Base-by-base conservation (phyloP, 2,888 invertebrate genomes). In the Drosophila mimica region DNA sequence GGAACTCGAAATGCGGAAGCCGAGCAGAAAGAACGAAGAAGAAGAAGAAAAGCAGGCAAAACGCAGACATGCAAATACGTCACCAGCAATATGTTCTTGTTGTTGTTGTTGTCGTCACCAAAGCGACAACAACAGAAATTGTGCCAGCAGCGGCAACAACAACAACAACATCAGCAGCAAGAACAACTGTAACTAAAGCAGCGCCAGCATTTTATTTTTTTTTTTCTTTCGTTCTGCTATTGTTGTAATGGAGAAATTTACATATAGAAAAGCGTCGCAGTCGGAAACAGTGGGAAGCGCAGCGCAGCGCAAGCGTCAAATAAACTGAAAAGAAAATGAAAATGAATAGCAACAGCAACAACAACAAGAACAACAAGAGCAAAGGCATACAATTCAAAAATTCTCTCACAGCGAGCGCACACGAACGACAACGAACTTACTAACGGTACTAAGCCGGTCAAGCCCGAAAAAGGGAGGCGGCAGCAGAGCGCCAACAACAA, bases 381-480 rank as follows among this genome's bases (percentile, higher is more conserved):
- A 61, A 66, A 52, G 66, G 62, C 62, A 74, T 54, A 34, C 49
- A 80, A 76, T 79, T 79, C 66, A 80, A 85, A 89, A 81, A 86
- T 90, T 88, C 86, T 90, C 87, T 79, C 73, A 58, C 58, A 68
- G 67, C 56, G 63, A 59, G 66, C 53, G 63, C 60, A 66, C 71
- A 75, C 78, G 76, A 78, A 67, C 82, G 84, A 82, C 88, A 90
- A 85, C 91, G 88, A 90, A 88, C 85, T 81, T 82, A 82, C 90
- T 88, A 86, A 89, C 89, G 90, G 90, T 88, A 88, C 88, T 83
- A 81, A 89, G 89, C 90, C 87, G 90, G 90, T 86, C 86, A 87
- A 89, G 87, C 89, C 84, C 74, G 62, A 57, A 77, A 74, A 68
- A 61, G 77, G 73, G 70, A 81, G 77, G 75, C 79, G 71, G 82